Percentiles rank a stretch among this genome's conserved stretches.
These are phyloP conservation scores for Nothoprocta perdicaria DNA, from an alignment of 2,113 vertebrate genomes.

Conservation along the genomic window DNA sequence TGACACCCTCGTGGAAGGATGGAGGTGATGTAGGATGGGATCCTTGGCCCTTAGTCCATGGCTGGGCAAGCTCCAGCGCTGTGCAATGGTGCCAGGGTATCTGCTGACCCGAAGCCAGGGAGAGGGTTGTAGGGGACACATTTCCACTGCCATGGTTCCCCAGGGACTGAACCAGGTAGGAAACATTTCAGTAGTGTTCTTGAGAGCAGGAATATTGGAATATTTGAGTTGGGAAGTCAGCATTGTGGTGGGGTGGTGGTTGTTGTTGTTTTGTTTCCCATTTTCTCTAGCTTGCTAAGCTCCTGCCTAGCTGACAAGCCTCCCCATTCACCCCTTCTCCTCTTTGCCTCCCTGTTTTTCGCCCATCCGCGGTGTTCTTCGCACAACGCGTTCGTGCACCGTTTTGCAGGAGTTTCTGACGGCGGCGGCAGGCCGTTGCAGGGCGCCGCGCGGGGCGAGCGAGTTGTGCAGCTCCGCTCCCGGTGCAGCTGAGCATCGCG, in stretches of 20 bases:
- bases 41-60: too few species aligned
- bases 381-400: background rate
- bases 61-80: too few species aligned
- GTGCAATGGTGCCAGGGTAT: too few species aligned
- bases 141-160: background rate
- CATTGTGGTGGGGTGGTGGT: too few species aligned
- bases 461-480: background rate
- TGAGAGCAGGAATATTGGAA: background rate
- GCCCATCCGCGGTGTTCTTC: background rate
- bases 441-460: background rate
- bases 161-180: background rate
- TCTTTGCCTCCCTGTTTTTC: slow-evolving; percentile 36
- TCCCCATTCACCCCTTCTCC: background rate
- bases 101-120: background rate
- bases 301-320: background rate
- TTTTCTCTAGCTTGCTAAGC: background rate
- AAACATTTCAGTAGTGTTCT: background rate
- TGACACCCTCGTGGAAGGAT: too few species aligned
- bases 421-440: background rate
- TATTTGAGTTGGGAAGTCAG: background rate
- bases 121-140: background rate
- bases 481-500: accelerated
- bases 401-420: background rate
- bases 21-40: too few species aligned
- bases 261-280: background rate